phyloP scores from a whole-genome alignment of 2,888 invertebrate genomes.

The Leistus spinibarbis region DNA sequence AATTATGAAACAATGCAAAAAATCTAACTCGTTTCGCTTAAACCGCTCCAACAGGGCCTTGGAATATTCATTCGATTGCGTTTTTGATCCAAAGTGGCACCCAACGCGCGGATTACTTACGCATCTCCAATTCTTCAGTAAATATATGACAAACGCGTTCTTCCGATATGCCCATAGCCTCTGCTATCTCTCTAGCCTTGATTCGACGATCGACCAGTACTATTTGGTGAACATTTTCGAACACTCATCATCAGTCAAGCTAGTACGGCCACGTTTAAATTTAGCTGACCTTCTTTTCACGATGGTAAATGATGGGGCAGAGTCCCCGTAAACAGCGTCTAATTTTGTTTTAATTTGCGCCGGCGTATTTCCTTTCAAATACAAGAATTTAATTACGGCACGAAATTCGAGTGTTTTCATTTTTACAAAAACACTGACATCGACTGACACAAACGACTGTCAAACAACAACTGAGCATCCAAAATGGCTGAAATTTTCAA shows the following conservation, averaged over 20 bases:
- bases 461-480: too few species aligned
- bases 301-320: conserved; percentile 26
- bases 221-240: too few species aligned
- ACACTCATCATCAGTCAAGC: conserved; percentile 36
- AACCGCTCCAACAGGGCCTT: too few species aligned
- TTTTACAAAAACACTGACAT: neutral
- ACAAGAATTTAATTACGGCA: conserved; percentile 16
- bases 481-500: too few species aligned
- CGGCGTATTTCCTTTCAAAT: conserved; percentile 30
- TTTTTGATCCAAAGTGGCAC: neutral
- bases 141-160: neutral
- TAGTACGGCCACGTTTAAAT: conserved; percentile 42
- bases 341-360: conserved; percentile 10
- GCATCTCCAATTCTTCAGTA: neutral
- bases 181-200: neutral
- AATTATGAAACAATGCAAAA: too few species aligned
- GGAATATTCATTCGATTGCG: too few species aligned
- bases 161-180: neutral
- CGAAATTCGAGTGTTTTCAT: conserved; percentile 28
- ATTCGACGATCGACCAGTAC: neutral
- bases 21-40: too few species aligned
- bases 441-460: too few species aligned
- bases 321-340: conserved; percentile 24
- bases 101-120: neutral
- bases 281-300: conserved; percentile 19